Percentiles rank a stretch among this genome's conserved stretches.
Conservation (phyloP, 1,140 invertebrate species). For the Mamestra configurata region DNA sequence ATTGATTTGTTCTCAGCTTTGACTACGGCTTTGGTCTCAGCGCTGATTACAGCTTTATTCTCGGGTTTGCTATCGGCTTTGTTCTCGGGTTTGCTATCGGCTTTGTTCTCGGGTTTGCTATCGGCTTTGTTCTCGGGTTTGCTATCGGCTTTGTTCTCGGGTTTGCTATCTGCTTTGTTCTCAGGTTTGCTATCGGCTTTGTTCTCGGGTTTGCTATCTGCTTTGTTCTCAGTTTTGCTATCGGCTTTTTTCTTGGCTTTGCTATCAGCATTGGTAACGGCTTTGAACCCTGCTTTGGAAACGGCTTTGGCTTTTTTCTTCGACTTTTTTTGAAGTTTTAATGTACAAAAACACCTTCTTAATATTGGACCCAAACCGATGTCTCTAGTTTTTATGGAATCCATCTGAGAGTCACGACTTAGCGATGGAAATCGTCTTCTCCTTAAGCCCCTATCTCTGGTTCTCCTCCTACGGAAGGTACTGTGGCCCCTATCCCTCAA, state of each 20-base stretch:
- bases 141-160: no score
- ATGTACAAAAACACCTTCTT: slow-evolving; percentile 63
- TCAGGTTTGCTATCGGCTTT: no score
- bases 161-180: no score
- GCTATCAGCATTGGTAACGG: no score
- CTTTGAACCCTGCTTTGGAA: neutral
- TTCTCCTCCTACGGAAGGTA: neutral
- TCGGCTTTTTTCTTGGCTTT: no score
- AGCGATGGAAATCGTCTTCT: slow-evolving; percentile 6
- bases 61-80: neutral
- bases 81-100: no score
- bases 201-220: no score
- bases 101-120: no score
- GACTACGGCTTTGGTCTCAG: neutral
- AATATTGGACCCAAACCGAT: slow-evolving; percentile 43
- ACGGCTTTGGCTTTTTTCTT: slow-evolving; percentile 42
- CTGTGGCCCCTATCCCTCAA: neutral
- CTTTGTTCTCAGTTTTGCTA: no score
- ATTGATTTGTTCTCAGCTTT: neutral
- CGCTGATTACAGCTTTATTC: neutral
- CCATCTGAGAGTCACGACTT: slow-evolving; percentile 48
- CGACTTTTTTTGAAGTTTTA: slow-evolving; percentile 59
- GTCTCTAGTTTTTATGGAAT: slow-evolving; percentile 13
- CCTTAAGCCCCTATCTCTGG: neutral
- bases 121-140: no score